These are phyloP conservation scores for Pipistrellus pipistrellus DNA, from an alignment of 2,797 vertebrate species.

Conservation along the genomic window DNA sequence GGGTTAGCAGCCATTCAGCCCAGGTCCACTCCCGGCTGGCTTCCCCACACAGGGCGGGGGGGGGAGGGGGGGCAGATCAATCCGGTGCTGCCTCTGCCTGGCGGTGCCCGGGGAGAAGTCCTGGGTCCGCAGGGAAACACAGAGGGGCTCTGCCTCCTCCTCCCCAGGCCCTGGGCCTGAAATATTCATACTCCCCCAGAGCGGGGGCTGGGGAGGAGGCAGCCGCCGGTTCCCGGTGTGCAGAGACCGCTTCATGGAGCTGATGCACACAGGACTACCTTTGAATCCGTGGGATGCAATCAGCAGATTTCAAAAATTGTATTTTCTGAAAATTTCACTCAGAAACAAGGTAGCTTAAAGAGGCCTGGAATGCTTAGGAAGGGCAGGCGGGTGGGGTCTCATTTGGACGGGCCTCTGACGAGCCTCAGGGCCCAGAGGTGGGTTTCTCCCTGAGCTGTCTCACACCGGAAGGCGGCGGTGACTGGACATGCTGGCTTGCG, in stretches of 20 bases:
- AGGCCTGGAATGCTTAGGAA: background rate
- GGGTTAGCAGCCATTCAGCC: background rate
- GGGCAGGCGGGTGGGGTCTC: background rate
- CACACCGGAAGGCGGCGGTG: background rate
- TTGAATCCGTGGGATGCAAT: background rate
- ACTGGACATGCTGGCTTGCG: background rate
- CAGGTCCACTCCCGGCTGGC: fast-evolving
- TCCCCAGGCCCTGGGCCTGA: background rate
- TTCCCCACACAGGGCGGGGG: background rate
- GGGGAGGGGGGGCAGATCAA: background rate
- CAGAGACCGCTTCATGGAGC: background rate
- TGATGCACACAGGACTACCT: background rate
- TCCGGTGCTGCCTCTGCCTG: background rate
- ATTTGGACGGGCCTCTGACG: background rate
- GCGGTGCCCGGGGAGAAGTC: background rate
- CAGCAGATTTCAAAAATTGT: background rate
- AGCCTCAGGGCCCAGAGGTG: background rate
- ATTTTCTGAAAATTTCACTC: background rate
- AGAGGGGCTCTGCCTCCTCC: background rate
- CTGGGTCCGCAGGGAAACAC: background rate
- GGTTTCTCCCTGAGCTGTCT: background rate
- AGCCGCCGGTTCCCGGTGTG: background rate
- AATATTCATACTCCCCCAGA: constrained; percentile 25
- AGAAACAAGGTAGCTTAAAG: background rate
- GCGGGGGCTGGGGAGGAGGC: background rate